Percentiles rank a stretch among this genome's conserved stretches.
phyloP scores from a whole-genome alignment of 1,140 invertebrate genomes.

The Ceratina australensis region DNA sequence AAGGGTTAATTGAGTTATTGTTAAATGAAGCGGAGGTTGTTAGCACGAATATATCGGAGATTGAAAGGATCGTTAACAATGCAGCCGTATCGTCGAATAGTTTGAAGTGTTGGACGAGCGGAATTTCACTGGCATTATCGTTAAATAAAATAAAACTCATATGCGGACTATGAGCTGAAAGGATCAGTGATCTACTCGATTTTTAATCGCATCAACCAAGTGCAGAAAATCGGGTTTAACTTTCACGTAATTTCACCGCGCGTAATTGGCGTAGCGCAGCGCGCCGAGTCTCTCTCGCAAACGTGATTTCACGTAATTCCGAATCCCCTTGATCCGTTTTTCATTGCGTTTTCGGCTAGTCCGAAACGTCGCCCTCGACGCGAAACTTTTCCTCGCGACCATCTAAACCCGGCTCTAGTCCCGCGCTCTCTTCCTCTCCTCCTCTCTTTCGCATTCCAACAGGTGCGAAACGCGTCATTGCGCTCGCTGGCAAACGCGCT shows the following conservation, averaged over 20 bases:
- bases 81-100: background rate
- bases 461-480: slow-evolving; percentile 74
- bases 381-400: slow-evolving; percentile 51
- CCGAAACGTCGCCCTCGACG: slow-evolving; percentile 9
- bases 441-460: slow-evolving; percentile 72
- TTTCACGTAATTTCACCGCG: slow-evolving; percentile 57
- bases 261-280: slow-evolving; percentile 43
- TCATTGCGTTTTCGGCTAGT: slow-evolving; percentile 35
- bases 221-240: slow-evolving; percentile 35
- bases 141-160: too few species aligned
- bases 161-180: too few species aligned
- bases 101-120: background rate
- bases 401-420: background rate
- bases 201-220: background rate
- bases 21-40: too few species aligned
- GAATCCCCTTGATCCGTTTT: slow-evolving; percentile 30
- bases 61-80: too few species aligned
- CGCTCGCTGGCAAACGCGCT: slow-evolving; percentile 51
- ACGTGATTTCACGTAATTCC: slow-evolving; percentile 33
- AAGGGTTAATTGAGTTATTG: too few species aligned
- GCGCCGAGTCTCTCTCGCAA: slow-evolving; percentile 51
- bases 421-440: slow-evolving; percentile 9
- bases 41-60: too few species aligned
- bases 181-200: background rate
- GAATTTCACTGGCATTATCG: too few species aligned